These are phyloP conservation scores for Aplocera efformata DNA, from an alignment of 2,888 invertebrate genomes.

Conservation along the genomic window DNA sequence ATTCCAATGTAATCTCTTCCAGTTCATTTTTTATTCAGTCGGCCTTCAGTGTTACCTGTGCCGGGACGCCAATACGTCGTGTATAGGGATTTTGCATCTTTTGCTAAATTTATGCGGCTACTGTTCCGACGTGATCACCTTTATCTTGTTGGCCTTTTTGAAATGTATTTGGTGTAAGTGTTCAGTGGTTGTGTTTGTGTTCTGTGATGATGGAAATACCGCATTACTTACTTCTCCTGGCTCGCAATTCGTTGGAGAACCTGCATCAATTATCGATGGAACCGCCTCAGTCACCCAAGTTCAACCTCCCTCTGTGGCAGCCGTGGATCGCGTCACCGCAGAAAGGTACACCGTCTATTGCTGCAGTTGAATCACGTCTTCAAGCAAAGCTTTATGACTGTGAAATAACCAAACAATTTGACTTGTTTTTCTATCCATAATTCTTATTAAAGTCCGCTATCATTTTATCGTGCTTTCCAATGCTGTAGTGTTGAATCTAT, in stretches of 20 bases:
- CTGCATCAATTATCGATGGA: conserved; percentile 66
- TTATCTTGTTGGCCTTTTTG: conserved; percentile 18
- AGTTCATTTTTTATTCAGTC: conserved; percentile 80
- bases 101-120: conserved; percentile 35
- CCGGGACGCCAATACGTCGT: conserved; percentile 67
- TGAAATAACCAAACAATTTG: too few species aligned
- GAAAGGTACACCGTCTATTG: conserved; percentile 49
- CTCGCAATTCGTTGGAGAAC: conserved; percentile 60
- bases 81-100: conserved; percentile 44
- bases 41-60: conserved; percentile 80
- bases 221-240: conserved; percentile 65
- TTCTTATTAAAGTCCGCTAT: too few species aligned
- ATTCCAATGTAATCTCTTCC: conserved; percentile 81
- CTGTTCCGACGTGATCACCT: conserved; percentile 5
- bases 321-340: conserved; percentile 68
- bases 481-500: too few species aligned
- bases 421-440: too few species aligned
- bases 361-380: neutral
- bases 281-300: conserved; percentile 75
- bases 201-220: conserved; percentile 75
- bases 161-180: conserved; percentile 26
- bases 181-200: conserved; percentile 40
- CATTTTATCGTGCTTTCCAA: too few species aligned
- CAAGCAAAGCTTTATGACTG: neutral
- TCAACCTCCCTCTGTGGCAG: conserved; percentile 74